Evolutionary conservation across 2,888 invertebrate genomes (phyloP), one percentile per base, ranked within the genome.

Genomic region (Notodonta dromedarius): DNA sequence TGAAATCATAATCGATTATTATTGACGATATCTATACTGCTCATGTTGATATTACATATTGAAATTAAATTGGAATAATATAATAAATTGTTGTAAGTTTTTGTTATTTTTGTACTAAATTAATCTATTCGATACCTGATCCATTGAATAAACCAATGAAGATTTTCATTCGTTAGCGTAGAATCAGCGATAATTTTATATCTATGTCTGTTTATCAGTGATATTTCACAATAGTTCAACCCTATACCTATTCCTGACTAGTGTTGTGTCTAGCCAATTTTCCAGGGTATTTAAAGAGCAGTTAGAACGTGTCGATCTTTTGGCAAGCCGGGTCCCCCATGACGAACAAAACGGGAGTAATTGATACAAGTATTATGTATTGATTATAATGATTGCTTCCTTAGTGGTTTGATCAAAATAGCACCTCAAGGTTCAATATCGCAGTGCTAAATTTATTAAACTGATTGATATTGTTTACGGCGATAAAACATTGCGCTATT

Each of bases 281-380:
- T 78, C 71, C 60, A 65, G 68, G 73, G 63, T 74, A 77, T 79
- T 78, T 74, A 71, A 66, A 67, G 63, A 74, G 67, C 72, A 75
- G 73, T 83, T 72, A 76, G 76, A 78, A 78, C 77, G 60, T 76
- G 71, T 80, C 79, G 71, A 77, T 71, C 65, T 73, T 65, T 85
- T 85, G 86, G 84, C 86, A 84, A 66, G 55, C 40, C 51, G 57
- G 24, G 57, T 53, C 32, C 61, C 63, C 55, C 67, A 48, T 72
- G 67, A 72, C 66, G 66, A 57, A 46, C 59, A 54, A 56, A 72
- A 70, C 63, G 64, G 62, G 69, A 68, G 65, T 66, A 59, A 69
- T 66, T 63, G 57, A 61, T 60, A 62, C 42, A 39, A 58, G 53
- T 57, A n/a, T 59, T 54, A 51, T 52, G 13, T 59, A 65, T 48